phyloP scores from a whole-genome alignment of 2,113 vertebrate species.

The Gila orcuttii region DNA sequence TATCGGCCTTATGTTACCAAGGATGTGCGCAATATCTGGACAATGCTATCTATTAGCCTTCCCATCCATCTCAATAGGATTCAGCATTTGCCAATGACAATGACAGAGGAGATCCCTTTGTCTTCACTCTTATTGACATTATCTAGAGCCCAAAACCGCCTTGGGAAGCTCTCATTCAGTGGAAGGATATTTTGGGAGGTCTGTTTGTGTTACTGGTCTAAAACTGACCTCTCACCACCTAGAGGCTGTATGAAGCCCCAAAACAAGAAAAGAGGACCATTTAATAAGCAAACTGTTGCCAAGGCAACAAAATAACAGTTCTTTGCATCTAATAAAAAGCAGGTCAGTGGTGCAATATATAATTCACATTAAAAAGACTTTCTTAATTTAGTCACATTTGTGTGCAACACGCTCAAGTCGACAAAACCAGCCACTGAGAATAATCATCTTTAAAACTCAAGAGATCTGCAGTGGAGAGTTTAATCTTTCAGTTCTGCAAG shows the following conservation, averaged over 20 bases:
- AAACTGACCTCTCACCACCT: constrained; percentile 4
- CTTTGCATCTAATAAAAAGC: neutral
- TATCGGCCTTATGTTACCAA: neutral
- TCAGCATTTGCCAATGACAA: neutral
- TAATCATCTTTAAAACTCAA: neutral
- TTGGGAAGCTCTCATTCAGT: neutral
- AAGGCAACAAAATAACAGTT: constrained; percentile 29
- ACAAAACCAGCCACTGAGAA: neutral
- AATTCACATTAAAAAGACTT: neutral
- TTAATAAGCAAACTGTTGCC: constrained; percentile 30
- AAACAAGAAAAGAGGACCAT: constrained; percentile 10
- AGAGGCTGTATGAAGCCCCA: constrained; percentile 15
- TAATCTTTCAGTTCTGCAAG: neutral
- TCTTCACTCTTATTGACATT: constrained; percentile 11
- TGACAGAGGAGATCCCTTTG: neutral
- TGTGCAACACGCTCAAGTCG: neutral
- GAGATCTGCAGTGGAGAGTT: neutral
- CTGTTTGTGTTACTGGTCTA: neutral
- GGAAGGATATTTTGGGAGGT: constrained; percentile 12
- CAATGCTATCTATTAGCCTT: neutral
- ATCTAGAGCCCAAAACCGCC: neutral
- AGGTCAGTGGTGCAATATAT: neutral
- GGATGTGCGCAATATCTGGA: neutral
- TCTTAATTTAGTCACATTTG: neutral
- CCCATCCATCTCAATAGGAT: neutral